These are phyloP conservation scores for Axea sp. DNA, from an alignment of 2,888 invertebrate genomes.

Conservation along the genomic window DNA sequence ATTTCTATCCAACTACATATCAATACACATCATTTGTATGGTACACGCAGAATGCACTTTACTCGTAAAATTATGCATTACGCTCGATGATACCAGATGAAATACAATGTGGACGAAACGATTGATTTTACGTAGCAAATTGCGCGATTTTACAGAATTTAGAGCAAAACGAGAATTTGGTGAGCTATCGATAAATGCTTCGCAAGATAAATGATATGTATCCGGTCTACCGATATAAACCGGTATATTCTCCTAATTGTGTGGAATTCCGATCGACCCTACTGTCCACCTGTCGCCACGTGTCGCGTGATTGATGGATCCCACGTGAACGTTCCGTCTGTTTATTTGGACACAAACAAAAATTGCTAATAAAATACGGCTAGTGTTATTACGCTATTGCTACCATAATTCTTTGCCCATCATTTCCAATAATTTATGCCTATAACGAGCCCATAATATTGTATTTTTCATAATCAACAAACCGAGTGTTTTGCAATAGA, in stretches of 20 bases:
- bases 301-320: constrained; percentile 71
- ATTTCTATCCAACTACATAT: constrained; percentile 4
- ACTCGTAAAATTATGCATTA: constrained; percentile 49
- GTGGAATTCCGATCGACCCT: constrained; percentile 70
- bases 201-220: constrained; percentile 74
- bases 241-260: constrained; percentile 72
- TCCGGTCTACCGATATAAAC: constrained; percentile 71
- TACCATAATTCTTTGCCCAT: background rate
- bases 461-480: constrained; percentile 34
- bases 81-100: constrained; percentile 27
- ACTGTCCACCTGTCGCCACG: constrained; percentile 72
- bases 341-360: constrained; percentile 38
- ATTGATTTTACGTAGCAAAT: constrained; percentile 68
- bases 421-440: constrained; percentile 40
- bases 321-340: constrained; percentile 64
- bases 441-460: constrained; percentile 31
- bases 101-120: constrained; percentile 29
- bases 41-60: constrained; percentile 20
- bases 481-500: constrained; percentile 31
- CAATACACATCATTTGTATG: constrained; percentile 37
- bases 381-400: constrained; percentile 15
- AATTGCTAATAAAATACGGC: constrained; percentile 40
- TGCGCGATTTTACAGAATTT: constrained; percentile 73
- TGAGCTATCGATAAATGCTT: constrained; percentile 69
- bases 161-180: constrained; percentile 66